Evolutionary conservation across 1,140 invertebrate species (phyloP), one percentile per base, ranked within the genome.

Genomic region (Drosophila mauritiana): DNA sequence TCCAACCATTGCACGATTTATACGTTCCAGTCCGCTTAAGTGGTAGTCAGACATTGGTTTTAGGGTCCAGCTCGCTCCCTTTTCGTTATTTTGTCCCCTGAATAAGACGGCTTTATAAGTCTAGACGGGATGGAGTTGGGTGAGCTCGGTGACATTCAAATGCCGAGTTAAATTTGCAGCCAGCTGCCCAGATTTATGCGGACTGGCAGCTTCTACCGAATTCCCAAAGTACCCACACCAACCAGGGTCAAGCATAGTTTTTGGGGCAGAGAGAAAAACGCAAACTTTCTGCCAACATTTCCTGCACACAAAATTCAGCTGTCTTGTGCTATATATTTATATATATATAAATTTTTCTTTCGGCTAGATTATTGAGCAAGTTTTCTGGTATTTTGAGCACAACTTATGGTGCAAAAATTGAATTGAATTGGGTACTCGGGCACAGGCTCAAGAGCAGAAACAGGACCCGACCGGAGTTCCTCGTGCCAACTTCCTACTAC

Each of bases 371-470:
- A 89, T 88, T 78, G 84, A 81, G 79, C 80, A 88, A 88, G 48
- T 88, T 88, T 88, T 83, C 83, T 89, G 83, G 83, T 73, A 86
- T 86, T 86, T 88, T 80, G 83, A 81, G 63, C 83, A 83, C 68
- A 88, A 89, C 83, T 88, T 88, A 89, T 88, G 84, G 84, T 64
- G 79, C 80, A 89, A 88, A 88, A 88, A 80, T 78, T 88, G 83
- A 88, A 88, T 86, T 78, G 83, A 88, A 88, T 81, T 78, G 62
- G 46, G 46, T 52, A 63, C 57, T 56, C 65, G 69, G 54, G 52
- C 73, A 69, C 51, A 70, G 67, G 64, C 36, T 46, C 67, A 11
- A 40, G 49, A 70, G 17, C 63, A 31, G 67, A 37, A 56, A 55
- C 55, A 40, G 49, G 45, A 12, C 55, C 65, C 55, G 39, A 43